These are phyloP conservation scores for Anguilla rostrata DNA, from an alignment of 2,113 vertebrate species.

Conservation along the genomic window DNA sequence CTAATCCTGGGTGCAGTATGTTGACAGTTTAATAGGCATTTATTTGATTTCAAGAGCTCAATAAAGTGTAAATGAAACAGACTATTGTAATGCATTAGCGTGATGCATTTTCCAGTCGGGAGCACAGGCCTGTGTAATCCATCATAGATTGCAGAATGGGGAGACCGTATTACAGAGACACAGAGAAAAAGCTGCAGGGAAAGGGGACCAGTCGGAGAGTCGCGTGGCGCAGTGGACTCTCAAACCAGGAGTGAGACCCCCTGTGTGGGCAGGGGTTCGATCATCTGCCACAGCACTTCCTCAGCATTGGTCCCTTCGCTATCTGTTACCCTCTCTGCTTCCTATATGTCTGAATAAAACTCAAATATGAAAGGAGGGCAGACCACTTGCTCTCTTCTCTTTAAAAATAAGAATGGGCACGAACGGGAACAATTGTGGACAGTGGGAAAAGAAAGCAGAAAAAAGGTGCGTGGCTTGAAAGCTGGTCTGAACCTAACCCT, in stretches of 20 bases:
- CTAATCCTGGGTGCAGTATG: neutral
- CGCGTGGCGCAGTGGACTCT: neutral
- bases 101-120: neutral
- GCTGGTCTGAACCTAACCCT: too few species aligned
- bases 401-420: too few species aligned
- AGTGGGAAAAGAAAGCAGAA: too few species aligned
- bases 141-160: slow-evolving; percentile 5
- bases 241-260: too few species aligned
- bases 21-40: neutral
- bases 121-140: neutral
- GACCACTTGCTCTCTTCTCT: too few species aligned
- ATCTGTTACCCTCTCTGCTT: too few species aligned
- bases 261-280: neutral
- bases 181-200: neutral
- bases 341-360: too few species aligned
- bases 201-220: neutral
- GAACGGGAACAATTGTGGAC: neutral
- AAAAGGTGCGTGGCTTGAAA: too few species aligned
- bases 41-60: neutral
- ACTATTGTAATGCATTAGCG: neutral
- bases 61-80: neutral
- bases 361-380: too few species aligned
- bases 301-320: too few species aligned
- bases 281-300: too few species aligned
- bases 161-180: neutral